Evolutionary conservation across 2,888 invertebrate genomes (phyloP).

Genomic region (Dendrolimus houi): DNA sequence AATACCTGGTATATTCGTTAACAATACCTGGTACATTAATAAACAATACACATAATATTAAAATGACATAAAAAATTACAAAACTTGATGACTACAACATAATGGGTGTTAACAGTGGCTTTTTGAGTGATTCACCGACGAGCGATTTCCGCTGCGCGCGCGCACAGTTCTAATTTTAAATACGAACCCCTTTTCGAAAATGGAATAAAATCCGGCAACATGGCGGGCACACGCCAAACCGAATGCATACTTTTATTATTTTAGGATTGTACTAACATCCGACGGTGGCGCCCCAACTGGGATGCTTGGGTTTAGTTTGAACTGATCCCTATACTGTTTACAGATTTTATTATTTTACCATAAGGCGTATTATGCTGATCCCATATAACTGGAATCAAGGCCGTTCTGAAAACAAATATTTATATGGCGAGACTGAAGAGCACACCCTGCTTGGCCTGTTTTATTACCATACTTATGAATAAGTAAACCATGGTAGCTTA

Average conservation of each 20-base stretch:
- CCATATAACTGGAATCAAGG: too few relatives aligned
- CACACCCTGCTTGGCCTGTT: too few relatives aligned
- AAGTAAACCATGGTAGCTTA: too few relatives aligned
- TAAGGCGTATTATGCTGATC: too few relatives aligned
- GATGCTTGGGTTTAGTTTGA: constrained; percentile 11
- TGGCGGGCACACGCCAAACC: constrained; percentile 1
- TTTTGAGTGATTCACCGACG: constrained; percentile 49
- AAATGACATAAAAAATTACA: not conserved
- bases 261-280: constrained; percentile 41
- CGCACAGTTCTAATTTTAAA: constrained; percentile 63
- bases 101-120: constrained; percentile 10
- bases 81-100: constrained; percentile 3
- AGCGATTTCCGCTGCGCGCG: constrained; percentile 63
- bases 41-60: too few relatives aligned
- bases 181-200: constrained; percentile 61
- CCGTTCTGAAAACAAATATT: too few relatives aligned
- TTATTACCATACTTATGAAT: too few relatives aligned
- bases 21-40: too few relatives aligned
- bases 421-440: too few relatives aligned
- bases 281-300: constrained; percentile 15
- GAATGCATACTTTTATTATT: constrained; percentile 48
- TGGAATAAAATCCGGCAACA: constrained; percentile 56
- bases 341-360: too few relatives aligned
- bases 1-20: too few relatives aligned
- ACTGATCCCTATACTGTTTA: too few relatives aligned